These are phyloP conservation scores for Neotoma lepida DNA, from an alignment of 2,113 vertebrate species.

Conservation along the genomic window DNA sequence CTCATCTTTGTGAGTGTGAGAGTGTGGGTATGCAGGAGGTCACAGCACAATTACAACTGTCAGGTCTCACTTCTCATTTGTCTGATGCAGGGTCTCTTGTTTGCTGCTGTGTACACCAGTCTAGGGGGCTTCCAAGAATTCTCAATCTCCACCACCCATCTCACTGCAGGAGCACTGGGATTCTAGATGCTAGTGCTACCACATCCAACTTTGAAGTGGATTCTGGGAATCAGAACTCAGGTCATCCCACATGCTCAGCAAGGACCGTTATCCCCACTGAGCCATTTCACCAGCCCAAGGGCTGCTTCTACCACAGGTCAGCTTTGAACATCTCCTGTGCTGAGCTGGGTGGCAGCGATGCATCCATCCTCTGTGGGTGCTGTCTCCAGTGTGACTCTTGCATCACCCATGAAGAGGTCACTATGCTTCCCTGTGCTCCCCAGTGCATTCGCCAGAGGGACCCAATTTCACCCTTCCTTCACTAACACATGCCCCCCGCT, in stretches of 20 bases:
- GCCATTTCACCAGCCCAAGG: neutral
- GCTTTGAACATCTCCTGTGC: neutral
- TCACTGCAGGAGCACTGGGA: neutral
- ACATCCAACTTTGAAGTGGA: neutral
- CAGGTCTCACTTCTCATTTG: too few relatives aligned
- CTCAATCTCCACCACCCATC: neutral
- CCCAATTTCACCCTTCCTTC: neutral
- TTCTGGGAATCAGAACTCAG: neutral
- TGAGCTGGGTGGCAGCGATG: rapidly evolving
- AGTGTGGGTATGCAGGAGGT: neutral
- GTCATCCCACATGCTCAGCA: neutral
- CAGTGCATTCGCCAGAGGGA: constrained; percentile 43
- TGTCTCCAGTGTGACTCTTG: neutral
- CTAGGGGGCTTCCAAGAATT: neutral
- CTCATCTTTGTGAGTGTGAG: neutral
- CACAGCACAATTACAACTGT: neutral
- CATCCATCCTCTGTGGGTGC: neutral
- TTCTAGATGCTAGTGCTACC: neutral
- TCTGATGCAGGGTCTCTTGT: too few relatives aligned
- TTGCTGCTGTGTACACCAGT: too few relatives aligned
- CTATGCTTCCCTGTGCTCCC: neutral
- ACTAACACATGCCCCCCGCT: constrained; percentile 9
- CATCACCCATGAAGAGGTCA: neutral
- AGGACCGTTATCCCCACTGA: too few relatives aligned
- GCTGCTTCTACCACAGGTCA: neutral